These are phyloP conservation scores for Tadarida brasiliensis DNA, from an alignment of 2,797 vertebrate genomes.

Conservation along the genomic window DNA sequence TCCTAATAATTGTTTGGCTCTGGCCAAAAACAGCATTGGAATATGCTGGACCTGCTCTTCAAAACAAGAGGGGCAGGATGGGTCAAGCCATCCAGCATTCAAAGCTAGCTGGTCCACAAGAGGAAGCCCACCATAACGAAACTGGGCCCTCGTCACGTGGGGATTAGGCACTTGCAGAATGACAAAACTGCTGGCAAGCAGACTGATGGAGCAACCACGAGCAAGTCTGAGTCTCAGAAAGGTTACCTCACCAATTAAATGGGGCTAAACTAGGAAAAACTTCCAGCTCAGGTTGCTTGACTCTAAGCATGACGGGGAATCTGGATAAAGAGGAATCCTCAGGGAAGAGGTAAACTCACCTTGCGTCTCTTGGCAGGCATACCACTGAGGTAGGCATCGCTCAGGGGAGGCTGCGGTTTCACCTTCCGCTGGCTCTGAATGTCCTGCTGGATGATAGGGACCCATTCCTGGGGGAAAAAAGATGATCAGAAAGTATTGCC, in stretches of 20 bases:
- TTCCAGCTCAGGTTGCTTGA: background rate
- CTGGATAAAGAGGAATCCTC: background rate
- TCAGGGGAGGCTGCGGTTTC: conserved; percentile 94
- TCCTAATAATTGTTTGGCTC: conserved; percentile 27
- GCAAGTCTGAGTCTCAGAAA: conserved; percentile 20
- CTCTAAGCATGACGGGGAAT: background rate
- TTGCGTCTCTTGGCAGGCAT: conserved; percentile 97
- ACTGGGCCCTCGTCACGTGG: background rate
- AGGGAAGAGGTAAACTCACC: conserved; percentile 85
- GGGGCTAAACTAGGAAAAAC: background rate
- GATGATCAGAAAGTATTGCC: background rate
- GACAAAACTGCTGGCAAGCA: background rate
- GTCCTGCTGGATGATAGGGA: conserved; percentile 95
- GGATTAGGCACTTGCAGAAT: background rate
- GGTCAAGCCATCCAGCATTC: background rate
- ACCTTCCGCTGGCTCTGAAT: conserved; percentile 95
- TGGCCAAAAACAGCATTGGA: background rate
- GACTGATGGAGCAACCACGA: background rate
- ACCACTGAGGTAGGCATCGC: conserved; percentile 95
- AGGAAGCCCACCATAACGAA: background rate
- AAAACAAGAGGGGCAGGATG: background rate
- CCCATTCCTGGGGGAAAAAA: conserved; percentile 91
- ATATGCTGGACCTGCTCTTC: conserved; percentile 15
- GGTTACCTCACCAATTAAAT: background rate
- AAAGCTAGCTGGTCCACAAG: background rate